These are phyloP conservation scores for Eupithecia tripunctaria DNA, from an alignment of 2,888 invertebrate species.

Conservation along the genomic window DNA sequence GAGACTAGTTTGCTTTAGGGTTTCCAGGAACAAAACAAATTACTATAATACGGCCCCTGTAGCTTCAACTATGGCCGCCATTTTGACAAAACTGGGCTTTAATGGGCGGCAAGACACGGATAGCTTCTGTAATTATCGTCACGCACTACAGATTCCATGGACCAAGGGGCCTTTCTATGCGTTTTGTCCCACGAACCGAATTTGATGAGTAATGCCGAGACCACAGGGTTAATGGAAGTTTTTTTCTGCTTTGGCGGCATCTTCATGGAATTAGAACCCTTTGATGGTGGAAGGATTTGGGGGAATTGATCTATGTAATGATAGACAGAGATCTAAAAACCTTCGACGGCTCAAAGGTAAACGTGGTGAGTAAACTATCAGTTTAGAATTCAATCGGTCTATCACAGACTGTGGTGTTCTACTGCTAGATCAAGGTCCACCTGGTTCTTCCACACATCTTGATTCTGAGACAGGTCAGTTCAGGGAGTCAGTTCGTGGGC, in stretches of 20 bases:
- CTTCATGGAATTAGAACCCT: constrained; percentile 16
- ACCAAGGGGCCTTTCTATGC: constrained; percentile 50
- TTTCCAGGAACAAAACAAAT: not conserved
- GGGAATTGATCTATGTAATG: constrained; percentile 4
- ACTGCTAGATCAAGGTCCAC: too few species aligned
- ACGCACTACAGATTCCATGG: constrained; percentile 57
- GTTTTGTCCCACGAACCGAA: constrained; percentile 51
- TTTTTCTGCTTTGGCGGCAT: constrained; percentile 23
- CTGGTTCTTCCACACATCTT: too few species aligned
- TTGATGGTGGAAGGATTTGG: constrained; percentile 15
- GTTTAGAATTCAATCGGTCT: not conserved
- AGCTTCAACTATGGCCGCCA: not conserved
- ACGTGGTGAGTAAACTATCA: not conserved
- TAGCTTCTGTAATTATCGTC: constrained; percentile 70
- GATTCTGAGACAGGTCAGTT: too few species aligned
- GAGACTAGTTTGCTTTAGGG: not conserved
- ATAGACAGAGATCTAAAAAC: not conserved
- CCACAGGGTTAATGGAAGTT: constrained; percentile 22
- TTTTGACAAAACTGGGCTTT: constrained; percentile 46
- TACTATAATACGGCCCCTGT: not conserved
- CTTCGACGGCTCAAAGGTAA: not conserved
- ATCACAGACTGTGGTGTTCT: too few species aligned
- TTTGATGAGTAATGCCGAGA: constrained; percentile 50
- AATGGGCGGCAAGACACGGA: constrained; percentile 69
- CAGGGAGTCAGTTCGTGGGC: too few species aligned